Base-by-base conservation (phyloP, 1,140 invertebrate genomes). In the Drosophila parvula region DNA sequence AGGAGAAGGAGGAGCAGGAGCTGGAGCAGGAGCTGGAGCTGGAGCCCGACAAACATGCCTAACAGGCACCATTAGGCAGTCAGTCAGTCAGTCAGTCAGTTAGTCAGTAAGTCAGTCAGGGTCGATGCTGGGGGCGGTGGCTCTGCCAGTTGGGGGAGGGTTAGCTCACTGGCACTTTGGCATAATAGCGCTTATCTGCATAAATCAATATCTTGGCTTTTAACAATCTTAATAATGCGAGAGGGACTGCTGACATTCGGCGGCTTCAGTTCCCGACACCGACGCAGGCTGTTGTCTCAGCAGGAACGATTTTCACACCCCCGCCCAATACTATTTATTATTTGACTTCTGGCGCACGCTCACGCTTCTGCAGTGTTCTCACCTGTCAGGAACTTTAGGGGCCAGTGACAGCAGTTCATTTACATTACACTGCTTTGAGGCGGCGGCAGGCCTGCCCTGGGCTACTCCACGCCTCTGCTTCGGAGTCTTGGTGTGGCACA, bases 171-270 rank as follows among this genome's bases (percentile, higher is more conserved):
- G 79, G 65, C 81, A 82, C 79, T 83, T 82, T 82, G 79, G 75
- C 67, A 83, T 83, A 82, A 83, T 83, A 82, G 77, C 74, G 80
- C 81, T 83, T 84, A 84, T 84, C 81, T 84, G 81, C 81, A 84
- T 84, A 84, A 84, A 84, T 84, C 81, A 84, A 84, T 84, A 84
- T 79, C 80, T 83, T 82, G 81, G 81, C 81, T 83, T 83, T 83
- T 79, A 83, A 83, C 81, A 83, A 83, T 82, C 81, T 79, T 83
- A 82, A 83, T 83, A 83, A 83, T 82, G 70, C 76, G 61, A 64
- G 61, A 59, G 36, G 64, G 56, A 68, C 57, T 41, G 40, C 36
- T 44, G 75, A 70, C 75, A 65, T 68, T 68, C 45, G 45, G 36
- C 48, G 48, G 28, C 1, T 6, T 22, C 1, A 22, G 22, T 28